Base-by-base conservation (phyloP, 64 coral and sea anemone species). In the Montipora foliosa region DNA sequence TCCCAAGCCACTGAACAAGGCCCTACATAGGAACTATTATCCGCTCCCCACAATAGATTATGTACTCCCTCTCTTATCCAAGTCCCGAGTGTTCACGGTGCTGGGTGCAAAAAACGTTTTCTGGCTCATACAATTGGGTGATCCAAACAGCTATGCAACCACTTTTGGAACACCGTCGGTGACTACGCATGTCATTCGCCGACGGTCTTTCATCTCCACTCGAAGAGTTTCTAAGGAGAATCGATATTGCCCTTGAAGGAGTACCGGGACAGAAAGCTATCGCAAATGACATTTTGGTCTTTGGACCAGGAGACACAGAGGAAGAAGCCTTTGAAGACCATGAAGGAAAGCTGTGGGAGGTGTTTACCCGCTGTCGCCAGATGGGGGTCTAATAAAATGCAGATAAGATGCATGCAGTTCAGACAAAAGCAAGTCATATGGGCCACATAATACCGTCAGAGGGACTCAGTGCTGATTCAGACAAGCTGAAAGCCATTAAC, bases 151-250 rank as follows among this genome's bases (percentile, higher is more conserved):
- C 16, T 66, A 57, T 37, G 37, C 21, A 10, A 53, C 48, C 13
- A 94, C 92, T 21, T 94, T 94, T 29, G 48, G 83, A 14, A 93
- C 92, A 60, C 93, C 93, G 25, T 49, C 67, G 80, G 4, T 90
- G 93, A 81, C 55, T 79, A 12, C 22, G 88, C 0, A 95, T 90
- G 93, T 79, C 92, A 20, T 94, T 94, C 83, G 22, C 22, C 22
- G 22, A 22, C 22, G 92, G 77, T 13, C 19, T 94, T 8, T 70
- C 87, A 11, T 45, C 87, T 2, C 49, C 93, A 4, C 93, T 71
- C 20, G 87, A 95, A 12, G 93, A 95, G 16, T 94, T 94, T 48
- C 87, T 83, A n/a, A 81, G 87, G 52, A 60, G 93, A 50, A 50
- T 90, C 19, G 25, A 95, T 78, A 70, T 83, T 6, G 93, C 87